These are phyloP conservation scores for Epinotia brunnichana DNA, from an alignment of 2,888 invertebrate genomes.

Conservation along the genomic window DNA sequence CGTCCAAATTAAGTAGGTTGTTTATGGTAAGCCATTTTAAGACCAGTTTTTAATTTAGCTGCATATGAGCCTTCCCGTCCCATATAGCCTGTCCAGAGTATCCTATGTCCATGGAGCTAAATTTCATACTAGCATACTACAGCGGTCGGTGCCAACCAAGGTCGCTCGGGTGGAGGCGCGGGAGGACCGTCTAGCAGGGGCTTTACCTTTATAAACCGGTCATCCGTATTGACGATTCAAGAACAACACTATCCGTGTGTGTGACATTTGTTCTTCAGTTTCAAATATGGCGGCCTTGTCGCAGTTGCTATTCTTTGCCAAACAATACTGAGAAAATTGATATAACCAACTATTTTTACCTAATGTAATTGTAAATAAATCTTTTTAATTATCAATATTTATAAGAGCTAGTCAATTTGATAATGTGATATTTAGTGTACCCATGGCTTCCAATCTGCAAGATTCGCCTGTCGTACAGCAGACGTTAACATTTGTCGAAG, in stretches of 20 bases:
- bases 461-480: constrained; percentile 77
- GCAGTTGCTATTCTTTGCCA: constrained; percentile 81
- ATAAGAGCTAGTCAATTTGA: constrained; percentile 72
- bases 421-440: constrained; percentile 81
- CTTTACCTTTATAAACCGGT: constrained; percentile 7
- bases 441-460: constrained; percentile 82
- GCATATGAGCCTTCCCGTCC: too few species aligned
- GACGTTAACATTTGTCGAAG: constrained; percentile 86
- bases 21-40: too few species aligned
- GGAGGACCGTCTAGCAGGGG: too few species aligned
- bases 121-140: too few species aligned
- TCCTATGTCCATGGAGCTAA: too few species aligned
- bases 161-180: too few species aligned
- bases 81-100: too few species aligned
- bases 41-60: too few species aligned
- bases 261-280: constrained; percentile 65
- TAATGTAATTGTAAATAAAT: constrained; percentile 58
- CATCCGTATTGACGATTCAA: constrained; percentile 10
- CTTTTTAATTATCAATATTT: constrained; percentile 56
- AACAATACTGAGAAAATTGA: constrained; percentile 79
- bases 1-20: too few species aligned
- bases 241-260: constrained; percentile 40
- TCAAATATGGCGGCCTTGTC: constrained; percentile 83
- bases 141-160: too few species aligned
- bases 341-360: constrained; percentile 69